Base-by-base conservation (phyloP, 2,113 vertebrate genomes). In the Mastomys natalensis region DNA sequence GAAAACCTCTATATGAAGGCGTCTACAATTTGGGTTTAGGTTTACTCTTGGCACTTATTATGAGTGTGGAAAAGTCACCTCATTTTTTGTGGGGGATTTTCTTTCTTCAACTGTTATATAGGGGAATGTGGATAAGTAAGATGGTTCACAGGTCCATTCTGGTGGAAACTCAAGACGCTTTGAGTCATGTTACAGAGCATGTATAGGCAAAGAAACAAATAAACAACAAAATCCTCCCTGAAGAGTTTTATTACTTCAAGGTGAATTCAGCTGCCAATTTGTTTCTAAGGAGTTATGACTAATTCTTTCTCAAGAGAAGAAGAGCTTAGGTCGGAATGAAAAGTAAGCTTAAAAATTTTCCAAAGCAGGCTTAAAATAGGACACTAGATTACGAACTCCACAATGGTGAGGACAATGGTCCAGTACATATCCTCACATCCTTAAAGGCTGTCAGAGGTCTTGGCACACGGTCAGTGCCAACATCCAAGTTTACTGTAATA, bases 331-430 rank as follows among this genome's bases (percentile, higher is more conserved):
- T 87, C 8, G 91, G 34, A 91, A 82, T 43, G 45, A 40, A 96
- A 76, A n/a, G n/a, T 76, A 72, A 43, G 62, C 37, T 76, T 80
- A 60, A 55, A 89, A 89, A 68, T 89, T 60, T 82, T 72, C 74
- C 72, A 89, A 93, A 89, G 64, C 16, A 77, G 16, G 1, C 43
- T 55, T 93, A 89, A 97, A 29, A 89, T 86, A 93, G 31, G n/a
- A 72, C 21, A 58, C 43, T 29, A 74, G 43, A 55, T 24, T 77
- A 24, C 92, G 87, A 92, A 87, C 53, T 87, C 62, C 73, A 94
- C 53, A 74, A 0, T 55, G 45, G 17, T 12, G 55, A 24, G 55
- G 40, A 48, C 48, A 76, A 53, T 91, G 51, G 26, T n/a, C 53
- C 34, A 26, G 29, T 91, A 76, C 40, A 0, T 88, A 53, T 74